Evolutionary conservation across 2,888 invertebrate species (phyloP).

Genomic region (Apomyelois bistriatella): DNA sequence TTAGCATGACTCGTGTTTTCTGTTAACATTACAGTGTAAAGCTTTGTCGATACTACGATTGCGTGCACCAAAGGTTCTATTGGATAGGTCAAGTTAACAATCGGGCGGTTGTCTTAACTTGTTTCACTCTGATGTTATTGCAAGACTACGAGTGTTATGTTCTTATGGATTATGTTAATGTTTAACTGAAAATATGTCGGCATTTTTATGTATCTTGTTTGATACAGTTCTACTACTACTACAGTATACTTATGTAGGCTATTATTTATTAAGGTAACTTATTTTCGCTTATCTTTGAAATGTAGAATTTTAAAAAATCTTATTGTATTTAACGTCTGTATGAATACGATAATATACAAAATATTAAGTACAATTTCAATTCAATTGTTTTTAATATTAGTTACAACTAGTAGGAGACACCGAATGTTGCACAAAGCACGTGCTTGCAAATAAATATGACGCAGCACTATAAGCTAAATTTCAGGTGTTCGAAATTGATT

Average conservation of each 20-base stretch:
- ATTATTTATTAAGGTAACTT: too few species aligned
- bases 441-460: not conserved
- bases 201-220: not conserved
- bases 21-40: constrained; percentile 7
- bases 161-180: not conserved
- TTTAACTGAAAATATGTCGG: not conserved
- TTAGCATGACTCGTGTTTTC: not conserved
- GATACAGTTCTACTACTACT: too few species aligned
- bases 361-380: too few species aligned
- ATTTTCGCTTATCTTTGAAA: too few species aligned
- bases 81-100: constrained; percentile 5
- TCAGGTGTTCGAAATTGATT: constrained; percentile 35
- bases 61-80: not conserved
- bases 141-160: not conserved
- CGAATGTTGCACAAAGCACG: too few species aligned
- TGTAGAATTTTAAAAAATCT: too few species aligned
- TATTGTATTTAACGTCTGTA: too few species aligned
- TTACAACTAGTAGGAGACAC: not conserved
- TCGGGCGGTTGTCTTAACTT: not conserved
- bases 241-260: too few species aligned
- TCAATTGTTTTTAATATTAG: not conserved
- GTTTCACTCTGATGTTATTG: not conserved
- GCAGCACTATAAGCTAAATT: not conserved
- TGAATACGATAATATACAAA: too few species aligned
- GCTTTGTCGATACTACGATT: constrained; percentile 3